These are phyloP conservation scores for Boleophthalmus pectinirostris DNA, from an alignment of 2,113 vertebrate genomes.

Conservation along the genomic window DNA sequence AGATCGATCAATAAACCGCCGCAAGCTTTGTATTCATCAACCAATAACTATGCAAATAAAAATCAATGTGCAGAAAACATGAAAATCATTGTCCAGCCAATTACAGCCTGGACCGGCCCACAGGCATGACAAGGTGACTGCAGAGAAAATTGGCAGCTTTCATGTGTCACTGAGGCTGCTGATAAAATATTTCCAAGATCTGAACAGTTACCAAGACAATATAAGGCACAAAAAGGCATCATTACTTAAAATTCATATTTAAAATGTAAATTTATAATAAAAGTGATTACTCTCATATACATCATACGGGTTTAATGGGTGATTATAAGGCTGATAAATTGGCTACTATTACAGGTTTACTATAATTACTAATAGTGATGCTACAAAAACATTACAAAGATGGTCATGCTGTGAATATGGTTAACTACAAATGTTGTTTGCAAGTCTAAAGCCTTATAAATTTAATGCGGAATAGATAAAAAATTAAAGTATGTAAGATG, in stretches of 20 bases:
- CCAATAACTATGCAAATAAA: slow-evolving; percentile 82
- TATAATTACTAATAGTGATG: no score
- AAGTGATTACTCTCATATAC: no score
- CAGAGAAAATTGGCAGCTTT: slow-evolving; percentile 49
- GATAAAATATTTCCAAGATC: background rate
- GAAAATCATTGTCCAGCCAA: slow-evolving; percentile 75
- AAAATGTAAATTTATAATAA: no score
- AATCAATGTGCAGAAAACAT: slow-evolving; percentile 77
- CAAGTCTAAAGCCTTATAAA: no score
- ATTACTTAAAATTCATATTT: no score
- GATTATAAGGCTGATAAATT: no score
- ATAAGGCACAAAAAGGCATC: no score
- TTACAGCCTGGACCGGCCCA: slow-evolving; percentile 69
- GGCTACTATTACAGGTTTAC: no score
- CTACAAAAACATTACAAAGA: no score
- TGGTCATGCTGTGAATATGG: no score
- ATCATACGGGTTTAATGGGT: no score
- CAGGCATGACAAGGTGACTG: slow-evolving; percentile 36
- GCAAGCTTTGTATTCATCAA: slow-evolving; percentile 75
- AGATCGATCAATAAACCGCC: slow-evolving; percentile 66
- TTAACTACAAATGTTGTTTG: no score
- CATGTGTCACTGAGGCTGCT: background rate
- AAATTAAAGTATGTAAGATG: background rate
- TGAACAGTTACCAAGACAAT: background rate
- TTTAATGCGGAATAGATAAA: background rate